Conservation (phyloP, 1,140 invertebrate genomes). For the Drosophila funebris region DNA sequence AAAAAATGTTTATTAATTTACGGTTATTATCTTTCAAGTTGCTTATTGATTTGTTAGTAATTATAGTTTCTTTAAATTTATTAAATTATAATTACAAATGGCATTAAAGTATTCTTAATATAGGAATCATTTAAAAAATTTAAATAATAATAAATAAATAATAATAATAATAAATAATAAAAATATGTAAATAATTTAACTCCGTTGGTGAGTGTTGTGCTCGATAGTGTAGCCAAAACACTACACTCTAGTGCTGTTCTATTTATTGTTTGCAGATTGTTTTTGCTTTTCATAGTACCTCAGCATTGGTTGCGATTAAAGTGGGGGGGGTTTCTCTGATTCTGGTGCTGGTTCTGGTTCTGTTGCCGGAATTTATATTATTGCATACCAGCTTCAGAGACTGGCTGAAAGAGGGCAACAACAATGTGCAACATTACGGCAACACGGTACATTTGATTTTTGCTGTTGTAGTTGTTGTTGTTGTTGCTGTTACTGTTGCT, state of each 20-base stretch:
- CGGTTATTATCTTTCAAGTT: no score
- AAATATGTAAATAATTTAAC: no score
- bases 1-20: no score
- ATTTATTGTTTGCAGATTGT: slow-evolving; percentile 6
- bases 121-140: no score
- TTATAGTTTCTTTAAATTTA: no score
- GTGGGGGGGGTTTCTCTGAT: slow-evolving; percentile 20
- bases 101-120: no score
- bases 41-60: no score
- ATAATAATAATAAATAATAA: no score
- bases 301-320: slow-evolving; percentile 27
- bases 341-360: slow-evolving; percentile 35
- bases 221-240: background rate
- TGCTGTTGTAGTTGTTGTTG: slow-evolving; percentile 5
- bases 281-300: slow-evolving; percentile 9
- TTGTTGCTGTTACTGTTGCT: background rate
- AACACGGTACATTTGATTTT: slow-evolving; percentile 42
- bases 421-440: slow-evolving; percentile 51
- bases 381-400: slow-evolving; percentile 65
- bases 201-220: no score
- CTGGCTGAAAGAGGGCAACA: slow-evolving; percentile 33
- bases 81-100: no score
- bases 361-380: slow-evolving; percentile 69
- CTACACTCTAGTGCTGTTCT: background rate
- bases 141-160: no score